Evolutionary conservation across 2,888 invertebrate genomes (phyloP).

Genomic region (Yponomeuta sedellus): DNA sequence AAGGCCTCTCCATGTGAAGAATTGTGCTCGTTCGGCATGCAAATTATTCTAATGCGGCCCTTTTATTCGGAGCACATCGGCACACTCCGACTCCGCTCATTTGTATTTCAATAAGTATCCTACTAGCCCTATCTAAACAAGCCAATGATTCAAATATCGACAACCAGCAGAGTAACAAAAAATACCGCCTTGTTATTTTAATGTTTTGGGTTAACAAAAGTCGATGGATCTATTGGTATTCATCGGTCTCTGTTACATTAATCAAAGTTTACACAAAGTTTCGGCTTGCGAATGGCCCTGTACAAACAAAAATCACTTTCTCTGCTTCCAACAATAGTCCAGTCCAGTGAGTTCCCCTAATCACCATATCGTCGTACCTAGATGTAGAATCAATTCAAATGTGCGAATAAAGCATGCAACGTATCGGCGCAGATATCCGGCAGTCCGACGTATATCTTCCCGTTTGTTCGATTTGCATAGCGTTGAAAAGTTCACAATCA

Average conservation of each 20-base stretch:
- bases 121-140: conserved; percentile 72
- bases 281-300: conserved; percentile 36
- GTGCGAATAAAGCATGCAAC: conserved; percentile 43
- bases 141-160: conserved; percentile 49
- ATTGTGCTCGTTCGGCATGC: conserved; percentile 67
- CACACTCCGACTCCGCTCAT: conserved; percentile 58
- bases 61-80: conserved; percentile 72
- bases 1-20: conserved; percentile 75
- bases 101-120: conserved; percentile 73
- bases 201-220: conserved; percentile 43
- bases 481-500: conserved; percentile 73
- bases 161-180: conserved; percentile 29
- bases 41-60: conserved; percentile 75
- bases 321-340: conserved; percentile 39
- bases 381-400: conserved; percentile 38
- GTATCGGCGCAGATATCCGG: conserved; percentile 49
- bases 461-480: conserved; percentile 70
- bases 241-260: conserved; percentile 46
- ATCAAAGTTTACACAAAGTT: conserved; percentile 54
- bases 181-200: conserved; percentile 43
- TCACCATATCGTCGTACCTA: conserved; percentile 12
- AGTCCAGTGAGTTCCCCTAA: conserved; percentile 26
- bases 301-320: conserved; percentile 46
- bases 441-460: conserved; percentile 48
- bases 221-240: conserved; percentile 66